Conservation (phyloP, 2,888 invertebrate species). For the Drosophila austrosaltans region DNA sequence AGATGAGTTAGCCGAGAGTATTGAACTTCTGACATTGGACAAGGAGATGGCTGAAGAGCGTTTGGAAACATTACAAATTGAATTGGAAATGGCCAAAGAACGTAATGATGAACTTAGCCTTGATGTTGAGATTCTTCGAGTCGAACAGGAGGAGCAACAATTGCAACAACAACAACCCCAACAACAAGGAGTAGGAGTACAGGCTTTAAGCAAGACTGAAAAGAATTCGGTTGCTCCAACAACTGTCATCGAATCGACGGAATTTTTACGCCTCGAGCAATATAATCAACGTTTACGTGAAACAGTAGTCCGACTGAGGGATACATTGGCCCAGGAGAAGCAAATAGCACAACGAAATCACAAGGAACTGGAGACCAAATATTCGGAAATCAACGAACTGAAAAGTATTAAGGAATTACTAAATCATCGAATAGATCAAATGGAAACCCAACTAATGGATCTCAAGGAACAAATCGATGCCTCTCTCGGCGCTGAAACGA, state of each 20-base stretch:
- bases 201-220: slow-evolving; percentile 53
- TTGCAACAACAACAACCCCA: neutral
- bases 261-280: slow-evolving; percentile 93
- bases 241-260: slow-evolving; percentile 41
- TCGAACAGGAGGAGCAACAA: slow-evolving; percentile 87
- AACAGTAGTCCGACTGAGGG: slow-evolving; percentile 95
- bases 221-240: neutral
- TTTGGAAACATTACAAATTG: slow-evolving; percentile 91
- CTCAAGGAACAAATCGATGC: slow-evolving; percentile 98
- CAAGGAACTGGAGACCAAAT: slow-evolving; percentile 95
- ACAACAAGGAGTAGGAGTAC: slow-evolving; percentile 22
- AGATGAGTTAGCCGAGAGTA: slow-evolving; percentile 94
- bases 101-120: slow-evolving; percentile 94
- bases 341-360: slow-evolving; percentile 93
- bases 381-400: slow-evolving; percentile 92
- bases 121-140: slow-evolving; percentile 92
- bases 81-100: slow-evolving; percentile 94
- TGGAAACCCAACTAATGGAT: slow-evolving; percentile 95
- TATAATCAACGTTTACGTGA: slow-evolving; percentile 96
- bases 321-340: slow-evolving; percentile 96
- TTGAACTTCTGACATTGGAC: slow-evolving; percentile 98
- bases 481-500: slow-evolving; percentile 98
- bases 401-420: slow-evolving; percentile 94
- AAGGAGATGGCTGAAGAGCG: slow-evolving; percentile 99
- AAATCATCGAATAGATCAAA: slow-evolving; percentile 88